These are phyloP conservation scores for Panzeria rudis DNA, from an alignment of 2,888 invertebrate genomes.

Conservation along the genomic window DNA sequence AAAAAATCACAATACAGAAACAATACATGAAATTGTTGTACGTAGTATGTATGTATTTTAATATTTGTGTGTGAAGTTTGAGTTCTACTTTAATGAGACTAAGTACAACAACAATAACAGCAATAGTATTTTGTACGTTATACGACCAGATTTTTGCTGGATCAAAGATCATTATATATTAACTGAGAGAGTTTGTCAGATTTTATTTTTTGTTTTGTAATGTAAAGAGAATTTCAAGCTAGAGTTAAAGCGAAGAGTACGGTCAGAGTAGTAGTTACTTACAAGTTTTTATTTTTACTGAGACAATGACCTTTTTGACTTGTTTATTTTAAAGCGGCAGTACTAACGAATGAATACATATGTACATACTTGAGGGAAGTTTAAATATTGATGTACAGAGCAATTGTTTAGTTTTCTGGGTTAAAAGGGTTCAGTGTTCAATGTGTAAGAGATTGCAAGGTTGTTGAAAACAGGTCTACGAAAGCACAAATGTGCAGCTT, in stretches of 20 bases:
- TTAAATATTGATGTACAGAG: conserved; percentile 27
- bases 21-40: conserved; percentile 23
- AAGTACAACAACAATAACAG: conserved; percentile 7
- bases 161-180: conserved; percentile 51
- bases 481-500: neutral
- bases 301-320: conserved; percentile 58
- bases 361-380: conserved; percentile 7
- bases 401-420: conserved; percentile 30
- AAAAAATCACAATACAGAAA: conserved; percentile 27
- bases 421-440: conserved; percentile 61
- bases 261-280: neutral
- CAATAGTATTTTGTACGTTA: neutral
- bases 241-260: conserved; percentile 8
- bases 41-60: neutral
- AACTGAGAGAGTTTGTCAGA: conserved; percentile 31
- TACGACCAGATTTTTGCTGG: conserved; percentile 31
- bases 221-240: conserved; percentile 29
- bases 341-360: neutral
- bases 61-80: conserved; percentile 31
- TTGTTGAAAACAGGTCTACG: conserved; percentile 28
- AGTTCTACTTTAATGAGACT: conserved; percentile 55
- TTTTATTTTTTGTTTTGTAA: neutral
- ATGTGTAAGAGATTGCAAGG: conserved; percentile 49
- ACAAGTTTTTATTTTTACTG: neutral
- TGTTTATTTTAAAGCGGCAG: neutral